These are phyloP conservation scores for Columba livia DNA, from an alignment of 2,113 vertebrate genomes.

Conservation along the genomic window DNA sequence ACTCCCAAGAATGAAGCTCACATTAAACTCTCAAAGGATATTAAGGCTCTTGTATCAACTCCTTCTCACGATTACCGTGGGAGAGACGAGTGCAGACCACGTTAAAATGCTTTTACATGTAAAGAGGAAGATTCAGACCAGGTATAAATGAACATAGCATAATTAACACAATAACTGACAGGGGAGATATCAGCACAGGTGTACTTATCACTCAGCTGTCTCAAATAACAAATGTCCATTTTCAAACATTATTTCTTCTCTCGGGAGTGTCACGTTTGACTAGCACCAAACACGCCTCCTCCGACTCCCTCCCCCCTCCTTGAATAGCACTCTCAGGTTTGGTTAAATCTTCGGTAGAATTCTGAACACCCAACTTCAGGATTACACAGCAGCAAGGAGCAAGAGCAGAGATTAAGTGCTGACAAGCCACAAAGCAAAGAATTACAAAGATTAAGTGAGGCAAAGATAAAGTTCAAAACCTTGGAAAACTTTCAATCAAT, in stretches of 20 bases:
- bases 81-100: neutral
- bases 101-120: neutral
- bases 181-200: neutral
- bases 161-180: neutral
- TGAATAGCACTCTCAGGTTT: neutral
- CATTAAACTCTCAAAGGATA: neutral
- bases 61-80: neutral
- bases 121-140: neutral
- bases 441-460: neutral
- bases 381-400: neutral
- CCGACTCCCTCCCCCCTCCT: neutral
- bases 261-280: neutral
- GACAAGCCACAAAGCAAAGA: neutral
- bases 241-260: neutral
- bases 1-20: neutral
- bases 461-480: neutral
- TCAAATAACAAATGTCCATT: neutral
- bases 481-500: neutral
- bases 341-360: neutral
- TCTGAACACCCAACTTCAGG: neutral
- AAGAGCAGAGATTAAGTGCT: neutral
- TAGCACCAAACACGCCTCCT: neutral
- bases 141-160: neutral
- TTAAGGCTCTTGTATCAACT: neutral
- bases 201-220: neutral